phyloP scores from a whole-genome alignment of 2,113 vertebrate species.

The Dipodomys merriami region DNA sequence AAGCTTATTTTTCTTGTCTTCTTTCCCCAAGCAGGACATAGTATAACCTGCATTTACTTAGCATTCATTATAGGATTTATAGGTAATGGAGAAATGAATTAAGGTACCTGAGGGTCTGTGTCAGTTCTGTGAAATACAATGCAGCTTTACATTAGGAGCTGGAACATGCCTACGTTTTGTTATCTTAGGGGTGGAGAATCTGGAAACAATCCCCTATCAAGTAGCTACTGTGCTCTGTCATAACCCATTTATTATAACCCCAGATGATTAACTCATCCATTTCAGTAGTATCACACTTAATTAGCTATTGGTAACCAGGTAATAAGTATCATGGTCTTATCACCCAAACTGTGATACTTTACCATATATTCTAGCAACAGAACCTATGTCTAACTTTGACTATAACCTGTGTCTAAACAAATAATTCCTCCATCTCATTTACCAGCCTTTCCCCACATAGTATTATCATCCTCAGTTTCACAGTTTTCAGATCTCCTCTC shows the following conservation, averaged over 20 bases:
- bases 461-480: not conserved
- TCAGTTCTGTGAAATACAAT: not conserved
- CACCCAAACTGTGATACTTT: not conserved
- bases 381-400: not conserved
- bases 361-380: too few relatives aligned
- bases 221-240: too few relatives aligned
- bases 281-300: not conserved
- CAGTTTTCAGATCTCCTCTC: too few relatives aligned
- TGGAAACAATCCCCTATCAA: too few relatives aligned
- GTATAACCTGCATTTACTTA: not conserved
- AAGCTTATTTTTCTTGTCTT: not conserved
- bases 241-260: not conserved
- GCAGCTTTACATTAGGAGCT: not conserved
- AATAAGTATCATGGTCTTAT: not conserved
- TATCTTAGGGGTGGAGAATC: not conserved
- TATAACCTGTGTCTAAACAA: not conserved
- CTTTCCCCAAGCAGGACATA: not conserved
- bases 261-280: not conserved
- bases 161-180: not conserved
- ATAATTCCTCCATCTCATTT: not conserved
- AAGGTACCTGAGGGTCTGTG: not conserved
- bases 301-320: not conserved
- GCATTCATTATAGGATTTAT: not conserved
- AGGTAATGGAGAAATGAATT: not conserved
- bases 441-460: not conserved